Base-by-base conservation (phyloP, 2,113 vertebrate species). In the Sylvilagus bachmani region DNA sequence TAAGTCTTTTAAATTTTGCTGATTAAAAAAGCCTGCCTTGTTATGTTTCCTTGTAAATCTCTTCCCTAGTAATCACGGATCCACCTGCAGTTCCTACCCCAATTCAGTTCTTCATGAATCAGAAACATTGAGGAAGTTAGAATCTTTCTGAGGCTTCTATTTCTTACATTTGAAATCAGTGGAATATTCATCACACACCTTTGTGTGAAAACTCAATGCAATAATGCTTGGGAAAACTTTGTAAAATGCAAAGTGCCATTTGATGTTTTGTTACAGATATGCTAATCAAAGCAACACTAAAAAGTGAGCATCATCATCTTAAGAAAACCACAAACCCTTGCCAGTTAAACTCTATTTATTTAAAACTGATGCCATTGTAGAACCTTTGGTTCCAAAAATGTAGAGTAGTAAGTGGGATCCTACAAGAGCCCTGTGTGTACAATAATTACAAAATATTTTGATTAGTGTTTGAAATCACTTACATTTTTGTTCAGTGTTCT, bases 241-340 rank as follows among this genome's bases (percentile, higher is more conserved):
- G 9, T 62, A 79, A 89, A 78, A 64, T 77, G 4, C 13, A 27
- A n/a, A 83, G 38, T 8, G 11, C 27, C 53, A 19, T 24, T 79
- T 83, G 16, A 89, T 83, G 27, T 83, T 87, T 74, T 70, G 9
- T 91, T 88, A 69, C 92, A 53, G 70, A 33, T 87, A 38, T 77
- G 82, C 69, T 89, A 83, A 62, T 77, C 36, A 83, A 73, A 73
- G 44, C 36, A 84, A 22, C 19, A 81, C 64, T 14, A 74, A 5
- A 83, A 82, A 62, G 53, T 71, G 10, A 73, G 22, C 36, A 9
- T 7, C 31, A 31, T 61, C 44, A 27, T 70, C n/a, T 62, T 62
- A 73, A 44, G 6, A 44, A 44, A 44, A 44, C 44, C 5, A 73
- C 13, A 49, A 73, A 44, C 86, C 1, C 0, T 38, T 38, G 10